Evolutionary conservation across 2,797 vertebrate genomes (phyloP).

Genomic region (Darevskia mixta): DNA sequence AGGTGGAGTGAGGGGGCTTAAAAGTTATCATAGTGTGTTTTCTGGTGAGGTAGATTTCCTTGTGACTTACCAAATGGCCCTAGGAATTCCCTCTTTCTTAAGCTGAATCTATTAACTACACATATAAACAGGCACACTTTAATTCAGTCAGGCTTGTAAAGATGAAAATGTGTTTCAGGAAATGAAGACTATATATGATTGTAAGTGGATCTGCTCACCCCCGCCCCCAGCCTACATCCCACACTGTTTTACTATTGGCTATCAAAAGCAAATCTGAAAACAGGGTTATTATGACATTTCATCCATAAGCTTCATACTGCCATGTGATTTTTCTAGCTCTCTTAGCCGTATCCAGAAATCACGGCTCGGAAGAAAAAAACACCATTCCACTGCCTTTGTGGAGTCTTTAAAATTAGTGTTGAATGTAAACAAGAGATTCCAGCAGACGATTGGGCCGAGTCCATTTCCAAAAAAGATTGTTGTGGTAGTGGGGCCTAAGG

Average conservation of each 20-base stretch:
- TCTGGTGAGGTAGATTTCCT: constrained; percentile 55
- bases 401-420: constrained; percentile 49
- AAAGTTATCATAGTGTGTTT: constrained; percentile 61
- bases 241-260: background rate
- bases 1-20: constrained; percentile 50
- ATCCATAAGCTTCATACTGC: constrained; percentile 26
- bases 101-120: constrained; percentile 28
- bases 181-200: constrained; percentile 38
- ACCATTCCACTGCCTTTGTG: constrained; percentile 28
- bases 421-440: constrained; percentile 29
- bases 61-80: constrained; percentile 11
- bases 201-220: background rate
- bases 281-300: background rate
- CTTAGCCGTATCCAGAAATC: constrained; percentile 29
- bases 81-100: constrained; percentile 45
- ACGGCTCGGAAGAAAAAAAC: background rate
- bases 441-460: background rate
- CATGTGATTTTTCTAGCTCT: constrained; percentile 42
- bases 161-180: constrained; percentile 36
- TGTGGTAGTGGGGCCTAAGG: background rate
- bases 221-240: background rate
- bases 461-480: constrained; percentile 17
- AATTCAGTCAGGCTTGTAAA: background rate
- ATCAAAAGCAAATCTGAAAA: constrained; percentile 31
- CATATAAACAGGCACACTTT: constrained; percentile 40